Evolutionary conservation across 2,797 vertebrate genomes (phyloP), one percentile per base, ranked within the genome.

Genomic region (Myripristis murdjan): DNA sequence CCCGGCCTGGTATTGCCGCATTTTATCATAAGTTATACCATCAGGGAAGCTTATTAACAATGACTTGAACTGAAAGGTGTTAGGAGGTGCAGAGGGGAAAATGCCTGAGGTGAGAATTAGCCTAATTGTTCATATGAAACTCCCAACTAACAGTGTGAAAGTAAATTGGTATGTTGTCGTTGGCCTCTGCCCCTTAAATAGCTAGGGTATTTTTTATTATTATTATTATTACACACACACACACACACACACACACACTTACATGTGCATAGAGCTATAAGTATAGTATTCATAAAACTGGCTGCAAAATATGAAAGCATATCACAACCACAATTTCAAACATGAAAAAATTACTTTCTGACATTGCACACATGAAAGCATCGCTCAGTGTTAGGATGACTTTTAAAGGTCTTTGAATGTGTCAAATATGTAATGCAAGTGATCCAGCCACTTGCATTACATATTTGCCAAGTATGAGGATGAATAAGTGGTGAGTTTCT

Each of bases 41-140:
- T 87, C 66, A 84, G 76, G 82, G 81, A 90, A 77, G 85, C 82
- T 85, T 89, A 92, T 94, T 93, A 93, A 91, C 83, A 73, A 75
- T 81, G 75, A 64, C 62, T 84, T 53, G 59, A 83, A 83, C 60
- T 77, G 77, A 79, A 83, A 89, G 72, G 66, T 85, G 65, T 70
- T 66, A 68, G 64, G 57, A 75, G 77, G 74, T 77, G 69, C 49
- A 11, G 22, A 51, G 37, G 67, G 56, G 75, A 57, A 84, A 90
- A 71, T 55, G 83, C 81, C 67, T 51, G 58, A 68, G 75, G 82
- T 81, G 69, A 70, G 52, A 88, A 87, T 75, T 72, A 68, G 57
- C 55, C 75, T 89, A 85, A 91, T 82, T 87, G 82, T 84, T 81
- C 56, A 57, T 64, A 41, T 59, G 31, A 73, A 84, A 65, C 31